Percentiles rank a stretch among this genome's conserved stretches.
Conservation (phyloP, 2,113 vertebrate genomes). For the Regulus satrapa region DNA sequence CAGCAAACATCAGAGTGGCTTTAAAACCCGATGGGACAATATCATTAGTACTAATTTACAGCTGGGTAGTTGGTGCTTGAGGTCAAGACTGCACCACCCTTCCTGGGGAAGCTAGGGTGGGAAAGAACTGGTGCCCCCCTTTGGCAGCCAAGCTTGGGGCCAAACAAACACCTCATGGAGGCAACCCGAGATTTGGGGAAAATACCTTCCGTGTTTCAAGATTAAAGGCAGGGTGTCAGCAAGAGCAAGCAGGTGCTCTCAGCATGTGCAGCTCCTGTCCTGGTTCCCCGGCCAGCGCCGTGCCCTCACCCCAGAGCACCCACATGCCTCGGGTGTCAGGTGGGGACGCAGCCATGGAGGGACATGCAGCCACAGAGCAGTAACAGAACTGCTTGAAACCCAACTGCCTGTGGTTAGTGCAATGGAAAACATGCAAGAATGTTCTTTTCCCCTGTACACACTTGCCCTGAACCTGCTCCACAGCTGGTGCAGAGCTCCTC, state of each 20-base stretch:
- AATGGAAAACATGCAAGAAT: neutral
- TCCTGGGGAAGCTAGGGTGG: neutral
- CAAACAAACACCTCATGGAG: neutral
- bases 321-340: accelerated
- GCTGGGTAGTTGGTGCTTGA: neutral
- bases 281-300: accelerated
- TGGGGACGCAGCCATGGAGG: neutral
- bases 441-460: neutral
- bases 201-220: neutral
- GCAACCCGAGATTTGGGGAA: neutral
- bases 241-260: neutral
- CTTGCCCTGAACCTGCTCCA: neutral
- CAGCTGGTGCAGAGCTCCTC: neutral
- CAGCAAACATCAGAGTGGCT: neutral
- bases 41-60: neutral
- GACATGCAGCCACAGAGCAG: accelerated
- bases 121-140: neutral
- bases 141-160: neutral
- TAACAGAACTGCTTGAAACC: neutral
- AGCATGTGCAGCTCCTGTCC: neutral
- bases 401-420: constrained; percentile 13
- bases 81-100: neutral
- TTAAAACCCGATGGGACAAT: neutral
- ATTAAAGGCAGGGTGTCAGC: neutral
- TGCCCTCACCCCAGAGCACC: neutral